These are phyloP conservation scores for Paedocypris micromegethes DNA, from an alignment of 2,797 vertebrate genomes.

Conservation along the genomic window DNA sequence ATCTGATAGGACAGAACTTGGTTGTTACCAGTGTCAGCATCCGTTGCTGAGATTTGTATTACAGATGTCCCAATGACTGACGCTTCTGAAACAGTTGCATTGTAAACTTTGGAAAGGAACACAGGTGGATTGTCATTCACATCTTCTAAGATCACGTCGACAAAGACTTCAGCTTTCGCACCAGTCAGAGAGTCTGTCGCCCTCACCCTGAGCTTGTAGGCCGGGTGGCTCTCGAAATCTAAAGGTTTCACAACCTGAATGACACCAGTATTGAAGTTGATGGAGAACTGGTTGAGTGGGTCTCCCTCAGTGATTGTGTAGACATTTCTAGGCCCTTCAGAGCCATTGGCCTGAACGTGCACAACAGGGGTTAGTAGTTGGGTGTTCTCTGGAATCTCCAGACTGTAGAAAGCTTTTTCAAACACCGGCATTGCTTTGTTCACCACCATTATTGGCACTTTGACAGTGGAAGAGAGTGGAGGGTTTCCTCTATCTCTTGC, in stretches of 20 bases:
- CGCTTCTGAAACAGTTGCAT: conserved; percentile 84
- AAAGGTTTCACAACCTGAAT: conserved; percentile 81
- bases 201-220: conserved; percentile 87
- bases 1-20: conserved; percentile 84
- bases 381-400: conserved; percentile 89
- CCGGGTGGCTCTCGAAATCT: conserved; percentile 93
- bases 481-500: conserved; percentile 84
- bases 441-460: conserved; percentile 84
- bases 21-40: conserved; percentile 84
- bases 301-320: conserved; percentile 94
- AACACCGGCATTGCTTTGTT: conserved; percentile 95
- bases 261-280: conserved; percentile 95
- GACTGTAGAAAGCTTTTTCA: conserved; percentile 92
- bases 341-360: conserved; percentile 88
- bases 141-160: conserved; percentile 91
- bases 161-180: conserved; percentile 87
- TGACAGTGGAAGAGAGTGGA: conserved; percentile 77
- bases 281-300: conserved; percentile 88
- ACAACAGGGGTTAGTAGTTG: conserved; percentile 86
- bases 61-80: conserved; percentile 81
- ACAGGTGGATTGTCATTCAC: conserved; percentile 89
- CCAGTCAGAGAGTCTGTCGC: conserved; percentile 92
- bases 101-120: conserved; percentile 75
- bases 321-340: conserved; percentile 89
- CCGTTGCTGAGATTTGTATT: conserved; percentile 79